A percentile compares a stretch with the other conserved stretches of the same genome.
Conservation (phyloP, 2,888 invertebrate species). For the Homarus gammarus region DNA sequence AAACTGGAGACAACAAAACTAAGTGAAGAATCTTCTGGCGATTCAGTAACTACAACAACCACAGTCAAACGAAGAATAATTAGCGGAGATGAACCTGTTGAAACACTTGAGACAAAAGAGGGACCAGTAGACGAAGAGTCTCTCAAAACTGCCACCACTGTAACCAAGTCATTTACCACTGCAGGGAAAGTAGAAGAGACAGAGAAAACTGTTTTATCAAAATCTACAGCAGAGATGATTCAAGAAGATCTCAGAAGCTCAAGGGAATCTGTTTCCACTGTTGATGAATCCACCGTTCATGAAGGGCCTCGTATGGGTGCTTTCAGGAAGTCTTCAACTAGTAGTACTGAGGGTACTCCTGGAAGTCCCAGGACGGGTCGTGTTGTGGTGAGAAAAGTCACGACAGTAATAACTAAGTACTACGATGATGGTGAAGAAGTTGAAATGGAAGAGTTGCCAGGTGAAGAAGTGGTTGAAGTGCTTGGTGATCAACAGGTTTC, state of each 20-base stretch:
- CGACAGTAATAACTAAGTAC: slow-evolving; percentile 75
- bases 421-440: slow-evolving; percentile 76
- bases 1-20: slow-evolving; percentile 16
- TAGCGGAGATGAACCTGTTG: slow-evolving; percentile 21
- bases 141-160: background rate
- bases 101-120: slow-evolving; percentile 17
- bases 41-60: slow-evolving; percentile 14
- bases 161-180: background rate
- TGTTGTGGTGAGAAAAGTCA: slow-evolving; percentile 75
- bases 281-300: slow-evolving; percentile 27
- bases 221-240: slow-evolving; percentile 25
- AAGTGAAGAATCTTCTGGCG: slow-evolving; percentile 25
- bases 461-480: slow-evolving; percentile 75
- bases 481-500: slow-evolving; percentile 72
- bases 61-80: slow-evolving; percentile 29
- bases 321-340: slow-evolving; percentile 68
- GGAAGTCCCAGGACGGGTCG: slow-evolving; percentile 75
- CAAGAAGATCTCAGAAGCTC: slow-evolving; percentile 65
- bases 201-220: slow-evolving; percentile 15
- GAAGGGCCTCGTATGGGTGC: slow-evolving; percentile 49
- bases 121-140: background rate
- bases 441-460: slow-evolving; percentile 74
- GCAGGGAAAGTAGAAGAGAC: slow-evolving; percentile 19
- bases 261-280: slow-evolving; percentile 56
- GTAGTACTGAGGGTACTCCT: slow-evolving; percentile 69